Base-by-base conservation (phyloP, 2,888 invertebrate species). In the Globia sparganii region DNA sequence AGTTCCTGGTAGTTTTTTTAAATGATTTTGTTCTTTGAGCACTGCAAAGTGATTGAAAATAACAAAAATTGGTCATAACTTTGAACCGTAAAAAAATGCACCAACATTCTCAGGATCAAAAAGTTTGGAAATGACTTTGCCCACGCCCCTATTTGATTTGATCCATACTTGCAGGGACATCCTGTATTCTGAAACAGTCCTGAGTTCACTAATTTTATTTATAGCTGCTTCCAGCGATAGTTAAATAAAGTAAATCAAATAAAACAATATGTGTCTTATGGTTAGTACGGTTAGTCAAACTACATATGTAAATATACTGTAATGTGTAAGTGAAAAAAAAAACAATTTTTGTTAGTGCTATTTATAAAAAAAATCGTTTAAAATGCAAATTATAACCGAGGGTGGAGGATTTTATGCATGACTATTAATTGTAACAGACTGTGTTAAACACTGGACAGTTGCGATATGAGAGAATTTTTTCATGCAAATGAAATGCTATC, bases 321-420 rank as follows among this genome's bases (percentile, higher is more conserved):
- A 43, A 43, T 5, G 43, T 43, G 4, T 43, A 43, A 43, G 43
- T 46, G 15, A 46, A 46, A 15, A 15, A 15, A 15, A 46, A 18
- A 46, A 46, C 13, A 43, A 46, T 2, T 46, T 15, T 43, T 43
- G 4, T 43, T 43, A 5, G 40, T 31, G 37, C 1, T 68, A 8
- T 6, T 4, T 18, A 40, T 43, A 5, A n/a, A 66, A 6, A 6
- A 64, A 69, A 2, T 21, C 6, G n/a, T 43, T 13, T 43, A 34
- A 69, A 71, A 46, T 71, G 28, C 34, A 74, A 46, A 72, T 59
- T 37, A 18, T 59, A 46, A 28, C 25, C 18, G 37, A 53, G 15
- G 0, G 59, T 18, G 9, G 34, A 71, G 1, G 1, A 28, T 53
- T 53, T 31, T 72, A 72, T 53, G 21, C 69, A 46, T 46, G n/a